Conservation (phyloP, 2,888 invertebrate species). For the Ophonus ardosiacus region DNA sequence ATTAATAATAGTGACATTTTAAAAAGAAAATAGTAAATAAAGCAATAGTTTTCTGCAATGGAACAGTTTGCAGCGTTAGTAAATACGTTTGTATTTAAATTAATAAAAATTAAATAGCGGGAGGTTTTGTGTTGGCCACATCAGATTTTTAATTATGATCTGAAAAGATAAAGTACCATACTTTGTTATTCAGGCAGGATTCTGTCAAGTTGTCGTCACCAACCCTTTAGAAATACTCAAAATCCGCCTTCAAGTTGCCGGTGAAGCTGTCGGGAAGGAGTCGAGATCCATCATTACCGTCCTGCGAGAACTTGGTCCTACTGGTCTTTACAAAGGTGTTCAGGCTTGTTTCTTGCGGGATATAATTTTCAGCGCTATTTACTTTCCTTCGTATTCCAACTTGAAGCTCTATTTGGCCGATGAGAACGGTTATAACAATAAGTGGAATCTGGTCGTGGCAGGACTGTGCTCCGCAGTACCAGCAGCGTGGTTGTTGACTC, state of each 20-base stretch:
- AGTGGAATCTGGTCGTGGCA: constrained; percentile 88
- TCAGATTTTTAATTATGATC: too few relatives aligned
- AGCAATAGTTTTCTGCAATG: too few relatives aligned
- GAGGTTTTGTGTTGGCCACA: too few relatives aligned
- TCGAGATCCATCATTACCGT: constrained; percentile 92
- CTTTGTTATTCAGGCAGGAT: constrained; percentile 84
- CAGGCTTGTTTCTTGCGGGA: constrained; percentile 96
- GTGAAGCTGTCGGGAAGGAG: constrained; percentile 90
- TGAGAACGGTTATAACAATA: constrained; percentile 96
- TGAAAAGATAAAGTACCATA: neutral
- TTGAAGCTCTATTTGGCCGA: constrained; percentile 94
- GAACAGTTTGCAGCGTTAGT: too few relatives aligned
- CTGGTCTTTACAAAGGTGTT: constrained; percentile 97
- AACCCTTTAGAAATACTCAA: constrained; percentile 99
- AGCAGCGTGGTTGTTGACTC: constrained; percentile 97
- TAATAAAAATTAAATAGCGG: too few relatives aligned
- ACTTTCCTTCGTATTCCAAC: constrained; percentile 98
- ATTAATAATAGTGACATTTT: too few relatives aligned
- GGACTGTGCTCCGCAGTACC: constrained; percentile 96
- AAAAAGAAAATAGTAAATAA: too few relatives aligned
- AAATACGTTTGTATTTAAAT: too few relatives aligned
- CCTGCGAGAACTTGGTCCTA: constrained; percentile 94
- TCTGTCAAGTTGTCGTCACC: constrained; percentile 97
- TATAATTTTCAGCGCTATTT: constrained; percentile 98
- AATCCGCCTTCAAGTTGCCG: constrained; percentile 98